Conservation (phyloP, 2,797 vertebrate genomes). For the Huso huso region DNA sequence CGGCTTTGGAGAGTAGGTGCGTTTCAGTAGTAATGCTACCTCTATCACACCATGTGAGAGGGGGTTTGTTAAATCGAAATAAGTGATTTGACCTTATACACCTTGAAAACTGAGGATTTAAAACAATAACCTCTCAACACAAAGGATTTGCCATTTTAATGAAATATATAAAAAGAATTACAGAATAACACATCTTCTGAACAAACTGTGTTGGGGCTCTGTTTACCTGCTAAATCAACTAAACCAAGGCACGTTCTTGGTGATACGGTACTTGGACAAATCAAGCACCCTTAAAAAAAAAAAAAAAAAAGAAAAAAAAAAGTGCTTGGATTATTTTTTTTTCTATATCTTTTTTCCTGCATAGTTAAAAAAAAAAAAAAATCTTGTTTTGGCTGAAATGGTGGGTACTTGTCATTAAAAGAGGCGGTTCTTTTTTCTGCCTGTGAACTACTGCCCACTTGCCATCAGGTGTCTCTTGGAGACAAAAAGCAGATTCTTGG, state of each 20-base stretch:
- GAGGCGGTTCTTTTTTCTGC: conserved; percentile 13
- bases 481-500: conserved; percentile 12
- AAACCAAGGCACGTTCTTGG: conserved; percentile 20
- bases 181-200: not conserved
- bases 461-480: conserved; percentile 25
- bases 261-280: not conserved
- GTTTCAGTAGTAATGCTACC: conserved; percentile 13
- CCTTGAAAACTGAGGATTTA: conserved; percentile 4
- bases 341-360: conserved; percentile 3
- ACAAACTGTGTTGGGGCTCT: conserved; percentile 8
- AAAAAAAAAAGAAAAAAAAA: not conserved
- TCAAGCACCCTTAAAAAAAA: conserved; percentile 6
- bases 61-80: not conserved
- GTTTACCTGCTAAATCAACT: conserved; percentile 13
- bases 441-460: conserved; percentile 12
- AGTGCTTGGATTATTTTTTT: conserved; percentile 16
- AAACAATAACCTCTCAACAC: conserved; percentile 9
- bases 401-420: conserved; percentile 13
- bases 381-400: conserved; percentile 1
- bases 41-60: conserved; percentile 22
- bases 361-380: not conserved
- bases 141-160: conserved; percentile 15
- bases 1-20: conserved; percentile 14
- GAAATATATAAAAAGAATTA: not conserved
- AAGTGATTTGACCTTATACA: conserved; percentile 1